Conservation (phyloP, 2,888 invertebrate genomes). For the Cremastobaeus sp. region DNA sequence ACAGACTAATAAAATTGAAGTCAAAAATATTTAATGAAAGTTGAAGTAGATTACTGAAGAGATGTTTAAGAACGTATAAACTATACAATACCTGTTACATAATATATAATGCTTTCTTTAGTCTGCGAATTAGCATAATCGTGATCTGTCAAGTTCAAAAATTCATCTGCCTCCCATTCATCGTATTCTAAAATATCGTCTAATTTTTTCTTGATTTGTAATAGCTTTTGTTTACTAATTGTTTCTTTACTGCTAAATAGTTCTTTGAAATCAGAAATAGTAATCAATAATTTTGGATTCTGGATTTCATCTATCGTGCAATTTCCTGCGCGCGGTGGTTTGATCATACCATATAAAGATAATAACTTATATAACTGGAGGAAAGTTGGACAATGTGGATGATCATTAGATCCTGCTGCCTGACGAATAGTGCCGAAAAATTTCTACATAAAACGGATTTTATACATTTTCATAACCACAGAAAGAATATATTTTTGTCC, state of each 20-base stretch:
- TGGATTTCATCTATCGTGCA: neutral
- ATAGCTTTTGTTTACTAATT: neutral
- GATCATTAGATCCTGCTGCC: neutral
- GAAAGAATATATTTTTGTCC: too few species aligned
- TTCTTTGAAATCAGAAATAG: too few species aligned
- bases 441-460: too few species aligned
- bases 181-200: neutral
- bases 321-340: neutral
- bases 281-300: too few species aligned
- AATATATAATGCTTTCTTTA: conserved; percentile 13
- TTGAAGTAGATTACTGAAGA: too few species aligned
- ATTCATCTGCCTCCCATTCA: conserved; percentile 1
- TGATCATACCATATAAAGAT: neutral
- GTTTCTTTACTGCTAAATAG: too few species aligned
- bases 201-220: neutral
- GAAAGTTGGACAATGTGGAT: conserved; percentile 3
- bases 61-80: too few species aligned
- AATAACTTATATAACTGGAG: neutral
- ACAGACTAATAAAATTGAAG: too few species aligned
- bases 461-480: too few species aligned
- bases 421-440: neutral
- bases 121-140: neutral
- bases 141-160: neutral
- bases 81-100: conserved; percentile 5
- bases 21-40: too few species aligned